Evolutionary conservation across 2,888 invertebrate species (phyloP).

Genomic region (Phalera bucephala): DNA sequence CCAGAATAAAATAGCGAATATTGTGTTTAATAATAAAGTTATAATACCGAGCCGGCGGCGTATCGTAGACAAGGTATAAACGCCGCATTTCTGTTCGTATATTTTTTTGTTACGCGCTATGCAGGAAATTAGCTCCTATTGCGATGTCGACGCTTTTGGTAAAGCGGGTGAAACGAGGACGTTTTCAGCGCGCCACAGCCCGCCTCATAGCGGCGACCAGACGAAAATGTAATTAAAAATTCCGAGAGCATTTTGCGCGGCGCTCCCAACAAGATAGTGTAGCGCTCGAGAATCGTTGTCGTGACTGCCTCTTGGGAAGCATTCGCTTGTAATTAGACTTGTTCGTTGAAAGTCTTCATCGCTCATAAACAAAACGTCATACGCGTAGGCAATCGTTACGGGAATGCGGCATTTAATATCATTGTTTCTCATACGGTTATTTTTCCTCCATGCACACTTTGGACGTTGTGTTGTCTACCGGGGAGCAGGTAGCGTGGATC

Average conservation of each 20-base stretch:
- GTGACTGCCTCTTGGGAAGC: slow-evolving; percentile 75
- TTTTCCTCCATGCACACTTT: slow-evolving; percentile 31
- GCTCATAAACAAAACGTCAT: slow-evolving; percentile 46
- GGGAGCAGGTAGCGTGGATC: slow-evolving; percentile 94
- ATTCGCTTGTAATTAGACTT: slow-evolving; percentile 79
- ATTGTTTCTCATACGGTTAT: slow-evolving; percentile 25
- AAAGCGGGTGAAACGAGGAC: slow-evolving; percentile 77
- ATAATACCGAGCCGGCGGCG: slow-evolving; percentile 44
- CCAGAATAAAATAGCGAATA: slow-evolving; percentile 35
- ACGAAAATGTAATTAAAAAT: slow-evolving; percentile 83
- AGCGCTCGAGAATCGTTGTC: slow-evolving; percentile 72
- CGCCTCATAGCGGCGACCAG: slow-evolving; percentile 75
- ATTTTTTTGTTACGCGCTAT: slow-evolving; percentile 71
- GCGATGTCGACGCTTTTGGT: slow-evolving; percentile 81
- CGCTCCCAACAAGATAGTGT: slow-evolving; percentile 81
- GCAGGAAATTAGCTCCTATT: slow-evolving; percentile 83
- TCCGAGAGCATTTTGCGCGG: slow-evolving; percentile 80
- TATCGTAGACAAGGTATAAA: slow-evolving; percentile 54
- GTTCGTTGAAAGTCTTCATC: slow-evolving; percentile 67
- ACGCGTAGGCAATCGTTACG: slow-evolving; percentile 43
- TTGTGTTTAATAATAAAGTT: slow-evolving; percentile 48
- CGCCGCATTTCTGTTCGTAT: slow-evolving; percentile 73
- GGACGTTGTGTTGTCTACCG: slow-evolving; percentile 21
- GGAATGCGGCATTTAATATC: slow-evolving; percentile 41
- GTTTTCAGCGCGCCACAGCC: slow-evolving; percentile 65